Conservation (phyloP, 1,140 invertebrate genomes). For the Protaetia brevitarsis region DNA sequence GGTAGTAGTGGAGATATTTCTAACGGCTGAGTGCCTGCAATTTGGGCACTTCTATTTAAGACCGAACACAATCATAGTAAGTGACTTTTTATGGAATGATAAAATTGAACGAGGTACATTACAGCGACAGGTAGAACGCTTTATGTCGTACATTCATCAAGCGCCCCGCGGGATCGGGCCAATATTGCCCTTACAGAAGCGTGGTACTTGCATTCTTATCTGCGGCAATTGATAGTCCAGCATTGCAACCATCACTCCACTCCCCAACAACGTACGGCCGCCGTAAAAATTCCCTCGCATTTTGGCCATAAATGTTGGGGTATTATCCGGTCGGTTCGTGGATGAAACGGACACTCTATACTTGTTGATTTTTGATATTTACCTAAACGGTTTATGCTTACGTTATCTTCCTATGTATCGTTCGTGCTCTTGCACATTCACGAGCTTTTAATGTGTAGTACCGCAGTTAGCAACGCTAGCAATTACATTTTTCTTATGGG, state of each 20-base stretch:
- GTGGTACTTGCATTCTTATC: slow-evolving; percentile 20
- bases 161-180: slow-evolving; percentile 1
- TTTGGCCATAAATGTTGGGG: slow-evolving; percentile 2
- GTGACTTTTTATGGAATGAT: slow-evolving; percentile 23
- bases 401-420: slow-evolving; percentile 8
- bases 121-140: slow-evolving; percentile 17
- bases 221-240: slow-evolving; percentile 13
- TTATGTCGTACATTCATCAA: slow-evolving; percentile 18
- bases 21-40: not conserved
- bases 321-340: slow-evolving; percentile 13
- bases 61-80: slow-evolving; percentile 20
- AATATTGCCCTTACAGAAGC: slow-evolving; percentile 9
- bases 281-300: slow-evolving; percentile 17
- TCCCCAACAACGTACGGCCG: slow-evolving; percentile 2
- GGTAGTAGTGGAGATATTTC: not conserved
- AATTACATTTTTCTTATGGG: not conserved
- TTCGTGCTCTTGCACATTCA: not conserved
- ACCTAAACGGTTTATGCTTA: slow-evolving; percentile 14
- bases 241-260: slow-evolving; percentile 11
- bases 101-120: slow-evolving; percentile 17
- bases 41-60: slow-evolving; percentile 12
- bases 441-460: not conserved
- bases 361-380: slow-evolving; percentile 17
- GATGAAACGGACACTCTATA: slow-evolving; percentile 3
- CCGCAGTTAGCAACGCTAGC: not conserved